phyloP scores from a whole-genome alignment of 2,888 invertebrate species.

The Micropterix aruncella region DNA sequence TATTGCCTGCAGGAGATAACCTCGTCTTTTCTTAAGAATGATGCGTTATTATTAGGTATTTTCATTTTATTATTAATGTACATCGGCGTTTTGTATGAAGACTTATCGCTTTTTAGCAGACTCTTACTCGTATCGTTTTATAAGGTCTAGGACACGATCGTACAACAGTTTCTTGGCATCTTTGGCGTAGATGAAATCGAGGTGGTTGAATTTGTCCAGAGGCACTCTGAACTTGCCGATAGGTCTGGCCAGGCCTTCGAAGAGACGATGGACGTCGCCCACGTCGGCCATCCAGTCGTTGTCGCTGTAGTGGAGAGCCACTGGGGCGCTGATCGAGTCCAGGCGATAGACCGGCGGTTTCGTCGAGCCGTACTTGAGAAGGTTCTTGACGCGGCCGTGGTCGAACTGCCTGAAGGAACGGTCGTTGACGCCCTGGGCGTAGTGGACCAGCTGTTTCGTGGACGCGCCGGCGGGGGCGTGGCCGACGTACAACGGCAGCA shows the following conservation, averaged over 20 bases:
- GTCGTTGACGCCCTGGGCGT: too few species aligned
- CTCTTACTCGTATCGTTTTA: too few species aligned
- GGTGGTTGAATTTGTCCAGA: conserved; percentile 33
- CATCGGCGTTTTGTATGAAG: too few species aligned
- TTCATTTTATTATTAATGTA: too few species aligned
- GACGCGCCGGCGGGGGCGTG: too few species aligned
- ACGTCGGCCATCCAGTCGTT: conserved; percentile 37
- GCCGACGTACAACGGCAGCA: too few species aligned
- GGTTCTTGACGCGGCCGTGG: conserved; percentile 28
- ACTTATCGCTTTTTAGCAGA: too few species aligned
- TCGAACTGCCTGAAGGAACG: conserved; percentile 36
- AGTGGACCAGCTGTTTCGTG: too few species aligned
- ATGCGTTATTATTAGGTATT: too few species aligned
- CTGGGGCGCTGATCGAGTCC: conserved; percentile 26
- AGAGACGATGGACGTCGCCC: conserved; percentile 27
- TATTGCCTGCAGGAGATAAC: too few species aligned
- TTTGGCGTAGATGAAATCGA: conserved; percentile 42
- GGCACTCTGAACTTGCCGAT: conserved; percentile 34
- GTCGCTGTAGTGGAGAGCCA: conserved; percentile 35
- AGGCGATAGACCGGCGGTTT: conserved; percentile 37
- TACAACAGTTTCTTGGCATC: conserved; percentile 45
- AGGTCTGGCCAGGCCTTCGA: conserved; percentile 24
- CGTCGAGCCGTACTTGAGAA: conserved; percentile 27
- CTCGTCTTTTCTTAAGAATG: too few species aligned
- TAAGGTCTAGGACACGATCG: too few species aligned